Conservation (phyloP, 2,888 invertebrate genomes). For the Mesorhabditis spiculigera region DNA sequence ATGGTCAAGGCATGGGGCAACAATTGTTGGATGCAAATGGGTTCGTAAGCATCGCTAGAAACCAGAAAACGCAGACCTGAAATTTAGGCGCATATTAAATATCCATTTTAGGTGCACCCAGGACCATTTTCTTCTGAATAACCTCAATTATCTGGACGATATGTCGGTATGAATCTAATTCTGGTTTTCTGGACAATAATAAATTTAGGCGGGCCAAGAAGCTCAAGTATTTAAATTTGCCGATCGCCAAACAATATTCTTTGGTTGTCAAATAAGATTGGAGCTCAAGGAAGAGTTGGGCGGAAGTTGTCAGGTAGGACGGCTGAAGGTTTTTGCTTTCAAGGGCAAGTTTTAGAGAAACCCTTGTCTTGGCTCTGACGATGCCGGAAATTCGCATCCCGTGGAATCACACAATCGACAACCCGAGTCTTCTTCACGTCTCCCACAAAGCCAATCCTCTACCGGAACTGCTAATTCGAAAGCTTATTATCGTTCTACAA, state of each 20-base stretch:
- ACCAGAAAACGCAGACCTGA: too few species aligned
- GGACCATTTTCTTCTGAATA: constrained; percentile 40
- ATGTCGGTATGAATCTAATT: constrained; percentile 15
- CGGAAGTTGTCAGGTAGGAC: constrained; percentile 25
- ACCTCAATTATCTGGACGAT: constrained; percentile 33
- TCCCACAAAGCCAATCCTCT: too few species aligned
- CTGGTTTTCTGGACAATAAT: neutral
- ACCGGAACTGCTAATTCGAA: too few species aligned
- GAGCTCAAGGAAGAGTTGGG: constrained; percentile 28
- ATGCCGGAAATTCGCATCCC: neutral
- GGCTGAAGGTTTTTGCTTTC: too few species aligned
- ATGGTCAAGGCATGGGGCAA: constrained; percentile 50
- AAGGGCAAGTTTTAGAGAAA: neutral
- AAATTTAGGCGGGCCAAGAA: constrained; percentile 33
- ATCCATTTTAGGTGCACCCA: constrained; percentile 45
- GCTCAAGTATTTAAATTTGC: constrained; percentile 53
- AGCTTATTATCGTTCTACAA: too few species aligned
- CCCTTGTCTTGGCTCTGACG: neutral
- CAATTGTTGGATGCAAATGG: constrained; percentile 49
- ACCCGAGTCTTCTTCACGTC: too few species aligned
- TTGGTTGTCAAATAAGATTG: constrained; percentile 50
- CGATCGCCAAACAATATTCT: constrained; percentile 50
- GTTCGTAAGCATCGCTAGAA: too few species aligned
- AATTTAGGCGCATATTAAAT: too few species aligned
- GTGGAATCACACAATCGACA: neutral